phyloP scores from a whole-genome alignment of 2,113 vertebrate species.

The Prochilodus magdalenae region DNA sequence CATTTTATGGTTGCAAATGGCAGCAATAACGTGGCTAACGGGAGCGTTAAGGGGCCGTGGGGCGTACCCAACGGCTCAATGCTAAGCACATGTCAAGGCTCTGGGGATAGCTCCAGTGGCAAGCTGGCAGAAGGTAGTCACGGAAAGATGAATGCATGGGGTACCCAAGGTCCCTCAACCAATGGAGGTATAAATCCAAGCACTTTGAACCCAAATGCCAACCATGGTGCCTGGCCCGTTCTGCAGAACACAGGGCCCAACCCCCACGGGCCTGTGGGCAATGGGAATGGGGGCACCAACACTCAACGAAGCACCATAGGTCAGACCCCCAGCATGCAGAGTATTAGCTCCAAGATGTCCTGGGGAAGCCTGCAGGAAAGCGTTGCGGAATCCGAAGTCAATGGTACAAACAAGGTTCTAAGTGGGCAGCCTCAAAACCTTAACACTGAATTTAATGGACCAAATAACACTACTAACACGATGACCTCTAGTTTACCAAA shows the following conservation, averaged over 20 bases:
- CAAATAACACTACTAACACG: constrained; percentile 99
- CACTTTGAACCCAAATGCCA: constrained; percentile 95
- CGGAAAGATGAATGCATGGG: constrained; percentile 84
- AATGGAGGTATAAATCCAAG: constrained; percentile 93
- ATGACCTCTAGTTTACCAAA: constrained; percentile 99
- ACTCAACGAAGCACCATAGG: constrained; percentile 84
- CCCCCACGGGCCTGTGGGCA: constrained; percentile 86
- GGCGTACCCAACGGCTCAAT: constrained; percentile 79
- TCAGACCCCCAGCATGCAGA: constrained; percentile 84
- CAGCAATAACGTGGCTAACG: constrained; percentile 93
- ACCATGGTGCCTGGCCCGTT: constrained; percentile 93
- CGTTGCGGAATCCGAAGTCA: constrained; percentile 83
- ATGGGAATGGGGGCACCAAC: constrained; percentile 80
- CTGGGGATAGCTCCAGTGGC: constrained; percentile 82
- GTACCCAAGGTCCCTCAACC: constrained; percentile 85
- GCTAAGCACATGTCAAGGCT: constrained; percentile 87
- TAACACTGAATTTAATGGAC: constrained; percentile 98
- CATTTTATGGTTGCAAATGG: constrained; percentile 85
- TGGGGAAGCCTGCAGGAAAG: constrained; percentile 86
- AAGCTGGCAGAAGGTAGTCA: constrained; percentile 82
- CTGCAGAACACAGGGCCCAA: constrained; percentile 87
- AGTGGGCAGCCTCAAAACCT: constrained; percentile 93
- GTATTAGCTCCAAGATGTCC: constrained; percentile 86
- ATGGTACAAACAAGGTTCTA: constrained; percentile 95
- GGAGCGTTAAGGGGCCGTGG: constrained; percentile 84